Percentiles rank a stretch among this genome's conserved stretches.
phyloP scores from a whole-genome alignment of 53 echinoderm and acorn worm species.

The Paracentrotus lividus region DNA sequence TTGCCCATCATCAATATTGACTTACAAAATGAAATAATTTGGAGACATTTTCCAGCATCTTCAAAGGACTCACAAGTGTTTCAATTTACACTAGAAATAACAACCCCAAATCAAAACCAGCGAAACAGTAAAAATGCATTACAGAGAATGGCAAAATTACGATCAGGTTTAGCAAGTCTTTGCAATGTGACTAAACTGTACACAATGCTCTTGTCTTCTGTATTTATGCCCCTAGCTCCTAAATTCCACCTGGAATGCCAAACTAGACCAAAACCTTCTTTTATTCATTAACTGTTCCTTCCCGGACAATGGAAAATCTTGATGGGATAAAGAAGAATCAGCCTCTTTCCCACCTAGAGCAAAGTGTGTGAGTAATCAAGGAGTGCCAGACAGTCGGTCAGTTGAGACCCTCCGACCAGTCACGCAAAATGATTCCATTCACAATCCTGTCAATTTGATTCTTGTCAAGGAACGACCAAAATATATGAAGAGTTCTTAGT shows the following conservation, averaged over 20 bases:
- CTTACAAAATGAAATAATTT: too few relatives aligned
- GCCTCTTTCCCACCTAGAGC: constrained; percentile 46
- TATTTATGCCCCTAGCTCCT: constrained; percentile 15
- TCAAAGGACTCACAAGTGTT: too few relatives aligned
- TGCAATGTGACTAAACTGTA: too few relatives aligned
- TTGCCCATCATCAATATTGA: too few relatives aligned
- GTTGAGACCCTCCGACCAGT: not conserved
- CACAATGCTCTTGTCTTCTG: not conserved
- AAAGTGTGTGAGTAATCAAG: constrained; percentile 59
- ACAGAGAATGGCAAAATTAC: too few relatives aligned
- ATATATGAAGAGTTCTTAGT: too few relatives aligned
- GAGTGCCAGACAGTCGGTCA: constrained; percentile 61
- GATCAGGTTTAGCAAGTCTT: too few relatives aligned
- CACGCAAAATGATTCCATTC: constrained; percentile 1
- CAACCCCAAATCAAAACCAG: too few relatives aligned
- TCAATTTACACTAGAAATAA: too few relatives aligned
- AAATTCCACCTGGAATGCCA: constrained; percentile 7
- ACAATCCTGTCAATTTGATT: not conserved
- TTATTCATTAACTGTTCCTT: constrained; percentile 55
- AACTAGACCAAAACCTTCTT: constrained; percentile 46
- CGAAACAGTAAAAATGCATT: too few relatives aligned
- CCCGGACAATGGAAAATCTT: constrained; percentile 18
- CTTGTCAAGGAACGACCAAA: not conserved
- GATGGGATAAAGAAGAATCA: constrained; percentile 19
- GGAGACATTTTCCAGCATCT: too few relatives aligned